Base-by-base conservation (phyloP, 2,113 vertebrate genomes). In the Perca flavescens region DNA sequence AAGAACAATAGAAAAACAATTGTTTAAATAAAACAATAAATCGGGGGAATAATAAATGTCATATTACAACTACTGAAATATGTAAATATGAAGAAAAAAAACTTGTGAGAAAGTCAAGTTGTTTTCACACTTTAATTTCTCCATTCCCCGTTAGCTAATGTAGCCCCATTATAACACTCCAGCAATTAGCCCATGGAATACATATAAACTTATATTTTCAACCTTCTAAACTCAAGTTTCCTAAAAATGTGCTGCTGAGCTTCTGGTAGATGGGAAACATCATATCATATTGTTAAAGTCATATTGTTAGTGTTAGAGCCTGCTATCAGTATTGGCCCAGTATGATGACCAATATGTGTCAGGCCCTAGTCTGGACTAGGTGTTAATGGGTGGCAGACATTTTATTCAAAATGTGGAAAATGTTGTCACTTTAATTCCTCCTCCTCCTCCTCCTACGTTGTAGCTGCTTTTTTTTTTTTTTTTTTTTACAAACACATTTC, bases 21-120 rank as follows among this genome's bases (percentile, higher is more conserved):
- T 34, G 46, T 43, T 89, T 76, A 67, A 90, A 89, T 74, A 60
- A 90, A 88, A 71, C 57, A 74, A 81, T 5, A 67, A 62, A 76
- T 57, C 2, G 64, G 43, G 25, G 46, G 19, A 83, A 78, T 50
- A 80, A 79, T 72, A 64, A 58, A 79, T 60, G 57, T 40, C 13
- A 58, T 71, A 28, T 28, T 2, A 70, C 47, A 88, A 52, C 52
- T 69, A 77, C 9, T 36, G 15, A 82, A 77, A 57, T 62, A 62
- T 77, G 63, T 60, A 58, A 83, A 74, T 62, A 9, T 80, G 43
- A 71, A 82, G 57, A 57, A 80, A 53, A 62, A 52, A 62, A 40
- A 49, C 12, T 31, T 56, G 40, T 2, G 15, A 66, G 28, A 63
- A 65, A 56, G 12, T 46, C 15, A 31, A n/a, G 13, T 64, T 54